Base-by-base conservation (phyloP, 2,888 invertebrate genomes). In the Hypercompe scribonia region DNA sequence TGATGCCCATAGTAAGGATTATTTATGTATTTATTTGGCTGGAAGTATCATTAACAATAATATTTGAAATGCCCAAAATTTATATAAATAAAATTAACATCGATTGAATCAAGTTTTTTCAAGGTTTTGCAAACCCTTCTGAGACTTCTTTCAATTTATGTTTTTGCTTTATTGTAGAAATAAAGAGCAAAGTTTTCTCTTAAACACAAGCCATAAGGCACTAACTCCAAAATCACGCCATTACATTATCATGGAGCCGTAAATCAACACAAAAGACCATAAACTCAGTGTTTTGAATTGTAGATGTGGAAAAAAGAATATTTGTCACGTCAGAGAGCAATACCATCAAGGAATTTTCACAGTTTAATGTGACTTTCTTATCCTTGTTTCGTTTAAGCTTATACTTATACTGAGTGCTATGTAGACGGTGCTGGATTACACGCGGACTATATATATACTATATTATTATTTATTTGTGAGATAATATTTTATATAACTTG, bases 271-370 rank as follows among this genome's bases (percentile, higher is more conserved):
- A 54, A 69, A 82, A 78, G 61, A 75, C 77, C 68, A 78, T 81
- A 84, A 82, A 82, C 34, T 75, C 42, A 65, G 69, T 74, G 75
- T 81, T 84, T 82, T 81, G 83, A 84, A 83, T 84, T 83, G 83
- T 79, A 83, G 84, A 83, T 84, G 83, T 76, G 69, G 73, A 73
- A 78, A 75, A 76, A 73, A 34, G 65, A 71, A 77, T 83, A 77
- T 83, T 78, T 82, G 81, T 84, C 75, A 78, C 73, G 73, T 73
- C 64, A 46, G 33, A 28, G 67, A 69, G 76, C 33, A 42, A 68
- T 78, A 58, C 64, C 66, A 58, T 73, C 46, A 65, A 72, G 54
- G 34, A 73, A 70, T 70, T 68, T 68, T 70, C 68, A 72, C 50
- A 15, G 64, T 71, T 76, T 71, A 64, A 31, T 65, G 63, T 54